Conservation (phyloP, 2,888 invertebrate species). For the Agonopterix arenella region DNA sequence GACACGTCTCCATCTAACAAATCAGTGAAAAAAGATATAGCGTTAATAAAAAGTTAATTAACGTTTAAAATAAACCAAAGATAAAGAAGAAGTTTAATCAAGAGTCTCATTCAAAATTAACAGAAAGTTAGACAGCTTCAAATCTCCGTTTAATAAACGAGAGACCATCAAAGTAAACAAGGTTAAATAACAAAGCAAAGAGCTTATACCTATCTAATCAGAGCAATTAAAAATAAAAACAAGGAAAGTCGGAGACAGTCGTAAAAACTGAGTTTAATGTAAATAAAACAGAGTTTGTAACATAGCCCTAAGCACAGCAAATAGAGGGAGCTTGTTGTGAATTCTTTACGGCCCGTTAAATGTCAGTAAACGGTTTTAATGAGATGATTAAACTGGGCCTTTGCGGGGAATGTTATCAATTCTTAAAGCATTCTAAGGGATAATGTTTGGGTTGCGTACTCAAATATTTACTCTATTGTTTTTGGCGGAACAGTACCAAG, state of each 20-base stretch:
- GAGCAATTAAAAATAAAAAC: constrained; percentile 29
- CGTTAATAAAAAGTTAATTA: no score
- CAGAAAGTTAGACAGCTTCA: background rate
- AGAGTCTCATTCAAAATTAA: background rate
- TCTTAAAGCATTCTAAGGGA: constrained; percentile 17
- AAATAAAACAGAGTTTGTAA: constrained; percentile 32
- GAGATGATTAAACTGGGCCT: constrained; percentile 47
- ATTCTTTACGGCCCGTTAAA: constrained; percentile 61
- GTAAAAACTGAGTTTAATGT: constrained; percentile 35
- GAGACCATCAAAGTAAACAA: constrained; percentile 1
- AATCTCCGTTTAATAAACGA: constrained; percentile 3
- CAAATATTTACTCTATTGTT: constrained; percentile 9
- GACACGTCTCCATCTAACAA: no score
- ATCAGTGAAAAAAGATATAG: no score
- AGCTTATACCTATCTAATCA: constrained; percentile 4
- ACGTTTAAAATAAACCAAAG: no score
- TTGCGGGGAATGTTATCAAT: constrained; percentile 28
- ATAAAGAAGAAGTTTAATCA: background rate
- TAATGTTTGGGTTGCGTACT: constrained; percentile 2
- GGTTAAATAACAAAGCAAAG: background rate
- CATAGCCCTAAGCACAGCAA: constrained; percentile 32
- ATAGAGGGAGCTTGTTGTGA: constrained; percentile 50
- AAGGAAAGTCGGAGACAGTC: constrained; percentile 25
- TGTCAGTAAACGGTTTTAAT: constrained; percentile 61
- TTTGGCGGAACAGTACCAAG: background rate